phyloP scores from a whole-genome alignment of 2,888 invertebrate species.

The Keiferia lycopersicella region DNA sequence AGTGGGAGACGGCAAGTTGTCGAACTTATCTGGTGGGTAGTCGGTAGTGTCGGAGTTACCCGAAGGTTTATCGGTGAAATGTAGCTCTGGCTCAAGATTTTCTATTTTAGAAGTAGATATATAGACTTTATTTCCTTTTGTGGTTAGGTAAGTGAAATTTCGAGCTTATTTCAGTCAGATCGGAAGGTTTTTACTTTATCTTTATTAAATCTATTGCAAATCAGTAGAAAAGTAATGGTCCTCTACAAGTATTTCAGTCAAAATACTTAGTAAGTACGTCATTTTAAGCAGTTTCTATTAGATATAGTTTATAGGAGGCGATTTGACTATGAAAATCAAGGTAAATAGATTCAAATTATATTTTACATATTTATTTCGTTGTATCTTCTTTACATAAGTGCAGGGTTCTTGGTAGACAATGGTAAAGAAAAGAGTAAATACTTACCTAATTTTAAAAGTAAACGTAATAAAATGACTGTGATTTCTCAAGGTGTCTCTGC shows the following conservation, averaged over 20 bases:
- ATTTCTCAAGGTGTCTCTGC: no score
- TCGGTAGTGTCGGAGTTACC: constrained; percentile 40
- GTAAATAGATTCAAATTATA: no score
- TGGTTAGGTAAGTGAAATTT: not conserved
- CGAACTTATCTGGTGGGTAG: constrained; percentile 59
- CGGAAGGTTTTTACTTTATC: not conserved
- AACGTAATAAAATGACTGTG: no score
- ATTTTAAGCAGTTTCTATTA: no score
- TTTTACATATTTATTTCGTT: no score
- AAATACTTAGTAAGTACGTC: not conserved
- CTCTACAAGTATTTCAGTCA: not conserved
- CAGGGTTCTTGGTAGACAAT: no score
- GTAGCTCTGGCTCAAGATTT: constrained; percentile 17
- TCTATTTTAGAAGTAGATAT: constrained; percentile 13
- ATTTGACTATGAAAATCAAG: no score
- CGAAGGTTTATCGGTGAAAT: constrained; percentile 18
- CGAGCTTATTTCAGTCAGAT: not conserved
- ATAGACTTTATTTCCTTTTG: not conserved
- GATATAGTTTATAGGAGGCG: no score
- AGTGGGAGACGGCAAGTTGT: constrained; percentile 71
- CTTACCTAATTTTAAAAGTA: no score
- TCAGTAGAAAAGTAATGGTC: not conserved
- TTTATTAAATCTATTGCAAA: not conserved
- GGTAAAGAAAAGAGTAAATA: no score
- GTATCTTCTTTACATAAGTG: no score